A percentile compares a stretch with the other conserved stretches of the same genome.
These are phyloP conservation scores for Serripes groenlandicus DNA, from an alignment of 2,888 invertebrate genomes.

Conservation along the genomic window DNA sequence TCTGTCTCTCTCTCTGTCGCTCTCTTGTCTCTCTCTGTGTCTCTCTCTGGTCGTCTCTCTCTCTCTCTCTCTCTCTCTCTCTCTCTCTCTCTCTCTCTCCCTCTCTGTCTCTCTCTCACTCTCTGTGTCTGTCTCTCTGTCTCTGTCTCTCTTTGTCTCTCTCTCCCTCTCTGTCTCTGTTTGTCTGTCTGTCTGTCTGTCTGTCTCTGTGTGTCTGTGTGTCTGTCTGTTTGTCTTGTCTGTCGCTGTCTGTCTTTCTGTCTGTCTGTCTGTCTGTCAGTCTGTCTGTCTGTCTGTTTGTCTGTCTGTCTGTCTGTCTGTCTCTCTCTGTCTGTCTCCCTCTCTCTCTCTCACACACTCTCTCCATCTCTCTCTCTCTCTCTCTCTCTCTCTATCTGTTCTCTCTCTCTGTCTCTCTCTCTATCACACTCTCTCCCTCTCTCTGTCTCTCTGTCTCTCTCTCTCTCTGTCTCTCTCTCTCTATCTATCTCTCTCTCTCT, in stretches of 20 bases:
- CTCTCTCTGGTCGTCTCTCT: not conserved
- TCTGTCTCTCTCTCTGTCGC: not conserved
- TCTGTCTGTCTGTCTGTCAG: not conserved
- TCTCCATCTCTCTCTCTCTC: not conserved
- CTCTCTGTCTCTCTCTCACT: conserved; percentile 1
- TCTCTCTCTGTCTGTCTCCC: not conserved
- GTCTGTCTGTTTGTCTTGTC: not conserved
- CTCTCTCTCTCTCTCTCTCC: conserved; percentile 11
- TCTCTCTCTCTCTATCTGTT: not conserved
- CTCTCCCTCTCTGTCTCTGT: not conserved
- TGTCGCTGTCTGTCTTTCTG: not conserved
- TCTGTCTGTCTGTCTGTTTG: not conserved
- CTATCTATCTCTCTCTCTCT: not conserved
- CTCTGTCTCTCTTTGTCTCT: not conserved
- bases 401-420: conserved; percentile 1
- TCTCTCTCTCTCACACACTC: not conserved
- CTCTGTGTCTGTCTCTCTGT: not conserved
- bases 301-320: not conserved
- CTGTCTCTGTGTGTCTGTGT: not conserved
- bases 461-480: not conserved
- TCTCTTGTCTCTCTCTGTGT: too few species aligned
- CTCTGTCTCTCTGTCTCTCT: not conserved
- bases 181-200: not conserved
- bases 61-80: conserved; percentile 15
- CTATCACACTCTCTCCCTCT: not conserved